These are phyloP conservation scores for Acronicta alni DNA, from an alignment of 2,888 invertebrate genomes.

Conservation along the genomic window DNA sequence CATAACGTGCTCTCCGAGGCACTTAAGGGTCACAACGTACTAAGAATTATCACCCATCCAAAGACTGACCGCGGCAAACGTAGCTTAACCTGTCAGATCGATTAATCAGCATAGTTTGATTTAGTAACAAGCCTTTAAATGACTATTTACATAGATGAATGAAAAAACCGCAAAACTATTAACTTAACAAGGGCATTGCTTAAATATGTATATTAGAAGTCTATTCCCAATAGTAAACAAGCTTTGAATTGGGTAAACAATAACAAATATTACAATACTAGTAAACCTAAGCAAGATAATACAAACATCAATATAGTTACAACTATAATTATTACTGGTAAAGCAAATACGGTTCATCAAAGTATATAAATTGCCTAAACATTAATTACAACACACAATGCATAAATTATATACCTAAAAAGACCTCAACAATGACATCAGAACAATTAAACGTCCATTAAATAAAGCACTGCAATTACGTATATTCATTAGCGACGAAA, in stretches of 20 bases:
- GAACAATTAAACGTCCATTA: conserved; percentile 45
- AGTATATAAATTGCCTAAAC: conserved; percentile 31
- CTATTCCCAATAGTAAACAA: neutral
- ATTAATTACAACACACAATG: conserved; percentile 40
- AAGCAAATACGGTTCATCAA: conserved; percentile 23
- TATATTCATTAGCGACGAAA: conserved; percentile 39
- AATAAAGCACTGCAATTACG: conserved; percentile 42
- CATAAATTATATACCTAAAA: conserved; percentile 33
- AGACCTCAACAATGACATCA: conserved; percentile 28
- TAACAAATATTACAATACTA: neutral
- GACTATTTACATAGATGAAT: too few relatives aligned
- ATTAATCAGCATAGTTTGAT: too few relatives aligned
- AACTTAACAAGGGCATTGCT: neutral
- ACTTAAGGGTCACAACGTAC: too few relatives aligned
- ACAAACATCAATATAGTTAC: neutral
- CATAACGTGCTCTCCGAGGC: too few relatives aligned
- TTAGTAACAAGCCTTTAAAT: too few relatives aligned
- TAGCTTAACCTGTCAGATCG: too few relatives aligned
- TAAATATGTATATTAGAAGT: neutral
- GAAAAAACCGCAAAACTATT: too few relatives aligned
- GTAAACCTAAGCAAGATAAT: too few relatives aligned
- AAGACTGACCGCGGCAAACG: too few relatives aligned
- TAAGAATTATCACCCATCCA: too few relatives aligned
- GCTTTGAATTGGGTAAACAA: neutral
- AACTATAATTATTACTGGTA: conserved; percentile 1